phyloP scores from a whole-genome alignment of 2,888 invertebrate species.

The Leptinotarsa tumamoca region DNA sequence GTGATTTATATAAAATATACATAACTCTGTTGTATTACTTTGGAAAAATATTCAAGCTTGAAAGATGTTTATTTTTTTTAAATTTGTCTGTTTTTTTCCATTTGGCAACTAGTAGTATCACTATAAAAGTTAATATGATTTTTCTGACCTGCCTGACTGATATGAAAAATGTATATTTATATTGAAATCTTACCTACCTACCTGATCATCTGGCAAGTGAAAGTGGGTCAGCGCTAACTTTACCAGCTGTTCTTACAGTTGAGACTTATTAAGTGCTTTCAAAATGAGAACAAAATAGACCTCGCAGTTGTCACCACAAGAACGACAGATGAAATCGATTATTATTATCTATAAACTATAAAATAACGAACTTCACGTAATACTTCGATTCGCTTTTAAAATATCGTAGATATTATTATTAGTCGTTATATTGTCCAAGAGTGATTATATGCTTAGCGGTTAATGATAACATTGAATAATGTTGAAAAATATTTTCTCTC shows the following conservation, averaged over 20 bases:
- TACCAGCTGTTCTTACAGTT: constrained; percentile 4
- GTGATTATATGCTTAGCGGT: no score
- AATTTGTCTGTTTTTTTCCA: no score
- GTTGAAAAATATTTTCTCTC: no score
- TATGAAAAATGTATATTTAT: background rate
- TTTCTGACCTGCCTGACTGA: no score
- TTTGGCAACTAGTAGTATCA: no score
- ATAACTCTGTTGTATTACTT: no score
- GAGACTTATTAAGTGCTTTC: background rate
- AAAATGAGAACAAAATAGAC: constrained; percentile 3
- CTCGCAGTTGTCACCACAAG: background rate
- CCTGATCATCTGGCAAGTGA: constrained; percentile 9
- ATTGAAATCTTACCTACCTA: background rate
- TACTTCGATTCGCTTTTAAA: background rate
- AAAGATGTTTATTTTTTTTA: no score
- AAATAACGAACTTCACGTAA: background rate
- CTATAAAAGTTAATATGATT: no score
- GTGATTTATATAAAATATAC: no score
- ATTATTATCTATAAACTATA: background rate
- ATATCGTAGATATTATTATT: background rate
- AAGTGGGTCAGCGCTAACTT: constrained; percentile 18
- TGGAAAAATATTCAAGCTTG: no score
- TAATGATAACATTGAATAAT: no score
- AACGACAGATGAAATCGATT: background rate
- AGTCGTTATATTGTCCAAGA: background rate